phyloP scores from a whole-genome alignment of 2,797 vertebrate species.

The Pogoniulus pusillus region DNA sequence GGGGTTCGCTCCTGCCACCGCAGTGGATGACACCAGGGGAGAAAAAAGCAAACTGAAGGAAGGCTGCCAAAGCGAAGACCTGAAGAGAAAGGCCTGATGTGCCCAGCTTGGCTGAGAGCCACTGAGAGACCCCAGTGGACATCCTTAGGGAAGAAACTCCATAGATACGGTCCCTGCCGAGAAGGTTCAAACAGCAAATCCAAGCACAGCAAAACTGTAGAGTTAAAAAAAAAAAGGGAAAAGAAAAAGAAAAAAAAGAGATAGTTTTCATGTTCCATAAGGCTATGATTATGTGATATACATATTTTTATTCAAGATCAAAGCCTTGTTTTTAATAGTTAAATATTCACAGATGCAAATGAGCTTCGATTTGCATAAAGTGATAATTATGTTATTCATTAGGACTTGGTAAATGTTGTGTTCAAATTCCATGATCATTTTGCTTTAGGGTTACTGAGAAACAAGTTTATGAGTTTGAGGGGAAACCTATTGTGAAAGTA shows the following conservation, averaged over 20 bases:
- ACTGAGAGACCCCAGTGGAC: not conserved
- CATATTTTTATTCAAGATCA: slow-evolving; percentile 74
- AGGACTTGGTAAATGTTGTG: slow-evolving; percentile 70
- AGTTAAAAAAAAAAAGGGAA: not conserved
- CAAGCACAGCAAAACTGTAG: not conserved
- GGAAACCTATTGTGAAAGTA: slow-evolving; percentile 53
- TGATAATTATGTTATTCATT: slow-evolving; percentile 75
- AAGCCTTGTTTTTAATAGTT: slow-evolving; percentile 72
- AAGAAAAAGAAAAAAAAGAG: slow-evolving; percentile 22
- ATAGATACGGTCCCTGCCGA: not conserved
- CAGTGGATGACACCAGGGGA: not conserved
- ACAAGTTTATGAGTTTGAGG: slow-evolving; percentile 56
- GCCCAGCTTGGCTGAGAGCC: slow-evolving; percentile 1
- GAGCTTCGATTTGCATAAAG: slow-evolving; percentile 68
- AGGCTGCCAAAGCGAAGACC: not conserved
- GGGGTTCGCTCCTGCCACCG: not conserved
- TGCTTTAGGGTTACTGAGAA: slow-evolving; percentile 65
- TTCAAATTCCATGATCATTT: slow-evolving; percentile 66
- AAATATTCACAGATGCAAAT: slow-evolving; percentile 74
- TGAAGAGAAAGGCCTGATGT: not conserved
- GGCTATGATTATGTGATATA: slow-evolving; percentile 75
- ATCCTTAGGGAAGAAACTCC: slow-evolving; percentile 9
- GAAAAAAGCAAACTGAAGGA: not conserved
- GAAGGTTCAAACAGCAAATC: slow-evolving; percentile 63
- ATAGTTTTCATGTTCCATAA: slow-evolving; percentile 68